Evolutionary conservation across 1,140 invertebrate species (phyloP).

Genomic region (Pseudobourletiella spinata): DNA sequence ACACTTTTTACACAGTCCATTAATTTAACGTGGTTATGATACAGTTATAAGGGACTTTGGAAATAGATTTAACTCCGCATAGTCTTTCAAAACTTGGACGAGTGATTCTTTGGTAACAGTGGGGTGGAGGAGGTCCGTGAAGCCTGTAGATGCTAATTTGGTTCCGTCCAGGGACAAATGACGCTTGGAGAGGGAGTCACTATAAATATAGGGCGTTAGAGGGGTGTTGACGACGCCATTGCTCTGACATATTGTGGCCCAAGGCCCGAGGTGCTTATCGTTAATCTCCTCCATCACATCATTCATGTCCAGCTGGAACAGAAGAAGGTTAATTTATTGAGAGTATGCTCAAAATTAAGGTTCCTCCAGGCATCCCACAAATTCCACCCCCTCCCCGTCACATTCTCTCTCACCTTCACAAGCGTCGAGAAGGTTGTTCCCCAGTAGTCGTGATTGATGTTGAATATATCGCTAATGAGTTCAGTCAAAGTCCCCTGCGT

Average conservation of each 20-base stretch:
- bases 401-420: conserved; percentile 56
- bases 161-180: conserved; percentile 64
- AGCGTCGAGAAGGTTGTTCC: conserved; percentile 66
- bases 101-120: conserved; percentile 52
- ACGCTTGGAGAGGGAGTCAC: conserved; percentile 67
- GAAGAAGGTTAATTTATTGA: conserved; percentile 13
- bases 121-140: conserved; percentile 50
- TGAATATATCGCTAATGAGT: conserved; percentile 69
- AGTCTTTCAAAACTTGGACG: conserved; percentile 58
- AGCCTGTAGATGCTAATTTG: conserved; percentile 51
- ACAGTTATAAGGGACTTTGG: too few species aligned
- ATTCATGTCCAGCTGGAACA: conserved; percentile 55
- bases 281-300: conserved; percentile 77
- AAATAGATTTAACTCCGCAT: conserved; percentile 60
- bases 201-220: conserved; percentile 72
- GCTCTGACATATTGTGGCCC: conserved; percentile 70
- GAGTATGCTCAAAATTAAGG: not conserved
- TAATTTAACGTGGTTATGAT: too few species aligned
- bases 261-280: conserved; percentile 81
- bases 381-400: not conserved
- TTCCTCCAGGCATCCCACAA: not conserved
- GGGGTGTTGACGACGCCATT: conserved; percentile 73
- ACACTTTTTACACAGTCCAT: too few species aligned
- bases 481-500: conserved; percentile 72
- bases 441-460: conserved; percentile 77